These are phyloP conservation scores for Helicolenus hilgendorfi DNA, from an alignment of 2,797 vertebrate species.

Conservation along the genomic window DNA sequence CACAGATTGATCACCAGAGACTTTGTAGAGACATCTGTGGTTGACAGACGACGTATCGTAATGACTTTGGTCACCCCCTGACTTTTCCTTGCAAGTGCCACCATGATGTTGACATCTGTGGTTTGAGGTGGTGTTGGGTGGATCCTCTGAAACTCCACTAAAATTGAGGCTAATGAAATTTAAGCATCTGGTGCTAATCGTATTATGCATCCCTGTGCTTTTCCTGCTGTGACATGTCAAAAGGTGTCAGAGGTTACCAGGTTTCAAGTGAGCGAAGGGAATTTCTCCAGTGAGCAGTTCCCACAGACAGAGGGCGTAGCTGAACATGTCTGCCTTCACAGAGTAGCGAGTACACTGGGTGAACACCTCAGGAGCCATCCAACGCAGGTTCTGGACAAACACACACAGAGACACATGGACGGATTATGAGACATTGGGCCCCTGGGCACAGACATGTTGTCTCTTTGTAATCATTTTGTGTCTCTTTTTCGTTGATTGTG, in stretches of 20 bases:
- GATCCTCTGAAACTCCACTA: too few species aligned
- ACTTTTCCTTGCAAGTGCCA: background rate
- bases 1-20: background rate
- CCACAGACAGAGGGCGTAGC: conserved; percentile 97
- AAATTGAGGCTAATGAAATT: background rate
- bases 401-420: background rate
- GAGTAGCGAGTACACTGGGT: conserved; percentile 97
- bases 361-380: conserved; percentile 98
- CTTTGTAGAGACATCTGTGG: background rate
- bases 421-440: too few species aligned
- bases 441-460: too few species aligned
- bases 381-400: conserved; percentile 93
- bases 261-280: conserved; percentile 97
- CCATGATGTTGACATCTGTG: background rate
- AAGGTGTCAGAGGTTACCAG: conserved; percentile 86
- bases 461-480: too few species aligned
- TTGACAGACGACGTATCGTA: background rate
- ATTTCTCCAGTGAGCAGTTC: conserved; percentile 96
- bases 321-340: conserved; percentile 97
- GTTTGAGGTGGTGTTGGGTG: background rate
- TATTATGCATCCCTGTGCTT: background rate
- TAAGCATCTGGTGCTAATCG: background rate
- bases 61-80: background rate
- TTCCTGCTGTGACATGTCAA: background rate
- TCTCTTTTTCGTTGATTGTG: too few species aligned